Percentiles rank a stretch among this genome's conserved stretches.
phyloP scores from a whole-genome alignment of 2,888 invertebrate genomes.

The Ophion obscuratus region DNA sequence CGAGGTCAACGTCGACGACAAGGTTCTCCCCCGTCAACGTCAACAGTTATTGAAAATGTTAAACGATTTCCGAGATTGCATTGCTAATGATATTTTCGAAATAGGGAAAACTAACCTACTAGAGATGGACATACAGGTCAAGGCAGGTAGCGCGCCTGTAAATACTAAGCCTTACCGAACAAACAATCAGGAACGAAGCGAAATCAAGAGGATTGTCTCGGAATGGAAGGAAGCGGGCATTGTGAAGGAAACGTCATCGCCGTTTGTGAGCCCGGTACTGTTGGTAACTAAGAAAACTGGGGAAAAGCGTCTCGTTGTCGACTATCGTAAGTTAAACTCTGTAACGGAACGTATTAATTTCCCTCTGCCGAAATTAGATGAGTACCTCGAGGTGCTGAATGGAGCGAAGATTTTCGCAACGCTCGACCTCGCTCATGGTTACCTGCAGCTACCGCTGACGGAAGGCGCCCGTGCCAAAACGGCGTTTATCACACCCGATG shows the following conservation, averaged over 20 bases:
- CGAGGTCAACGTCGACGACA: conserved; percentile 27
- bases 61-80: no score
- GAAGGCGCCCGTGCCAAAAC: conserved; percentile 76
- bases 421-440: conserved; percentile 76
- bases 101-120: not conserved
- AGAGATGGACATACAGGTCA: conserved; percentile 33
- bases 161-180: conserved; percentile 56
- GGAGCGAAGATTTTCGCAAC: conserved; percentile 69
- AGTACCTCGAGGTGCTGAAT: conserved; percentile 66
- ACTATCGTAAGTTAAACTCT: conserved; percentile 42
- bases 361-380: conserved; percentile 52
- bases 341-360: conserved; percentile 55
- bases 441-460: conserved; percentile 77
- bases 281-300: conserved; percentile 51
- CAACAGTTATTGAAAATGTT: no score
- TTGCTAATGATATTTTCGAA: no score
- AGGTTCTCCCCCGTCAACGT: no score
- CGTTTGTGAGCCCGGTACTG: conserved; percentile 51
- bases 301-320: conserved; percentile 31
- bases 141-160: conserved; percentile 45
- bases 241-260: conserved; percentile 43
- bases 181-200: conserved; percentile 48
- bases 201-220: conserved; percentile 56
- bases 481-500: conserved; percentile 62
- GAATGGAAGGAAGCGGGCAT: conserved; percentile 64